Conservation (phyloP, 2,113 vertebrate species). For the Lathamus discolor region DNA sequence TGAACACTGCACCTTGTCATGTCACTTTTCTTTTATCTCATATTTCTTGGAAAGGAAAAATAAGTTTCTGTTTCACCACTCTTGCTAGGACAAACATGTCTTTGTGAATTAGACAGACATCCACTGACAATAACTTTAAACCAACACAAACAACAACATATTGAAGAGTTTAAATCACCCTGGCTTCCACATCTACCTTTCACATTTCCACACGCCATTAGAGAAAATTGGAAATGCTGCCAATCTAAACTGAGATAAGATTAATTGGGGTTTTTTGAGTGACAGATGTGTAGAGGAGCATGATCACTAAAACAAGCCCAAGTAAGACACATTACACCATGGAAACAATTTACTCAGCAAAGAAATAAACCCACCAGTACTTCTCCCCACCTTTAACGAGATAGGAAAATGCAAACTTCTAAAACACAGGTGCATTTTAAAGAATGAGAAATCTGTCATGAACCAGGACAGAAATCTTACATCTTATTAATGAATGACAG, state of each 20-base stretch:
- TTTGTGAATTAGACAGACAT: not conserved
- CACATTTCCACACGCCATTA: not conserved
- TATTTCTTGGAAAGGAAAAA: not conserved
- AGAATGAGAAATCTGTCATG: not conserved
- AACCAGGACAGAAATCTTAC: not conserved
- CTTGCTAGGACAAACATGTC: not conserved
- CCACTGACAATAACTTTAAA: not conserved
- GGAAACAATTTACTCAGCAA: not conserved
- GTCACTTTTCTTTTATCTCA: not conserved
- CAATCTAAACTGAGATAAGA: not conserved
- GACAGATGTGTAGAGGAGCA: not conserved
- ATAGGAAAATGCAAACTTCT: not conserved
- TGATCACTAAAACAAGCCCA: not conserved
- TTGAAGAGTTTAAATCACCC: not conserved
- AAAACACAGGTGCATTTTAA: not conserved
- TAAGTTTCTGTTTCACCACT: not conserved
- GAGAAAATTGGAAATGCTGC: not conserved
- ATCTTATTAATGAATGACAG: not conserved
- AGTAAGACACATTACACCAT: not conserved
- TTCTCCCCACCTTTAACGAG: not conserved
- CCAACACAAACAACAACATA: not conserved
- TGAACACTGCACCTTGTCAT: not conserved
- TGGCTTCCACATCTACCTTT: not conserved
- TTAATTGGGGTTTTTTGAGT: not conserved
- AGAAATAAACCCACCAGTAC: not conserved